Base-by-base conservation (phyloP, 2,888 invertebrate species). In the Pharmacophagus antenor region DNA sequence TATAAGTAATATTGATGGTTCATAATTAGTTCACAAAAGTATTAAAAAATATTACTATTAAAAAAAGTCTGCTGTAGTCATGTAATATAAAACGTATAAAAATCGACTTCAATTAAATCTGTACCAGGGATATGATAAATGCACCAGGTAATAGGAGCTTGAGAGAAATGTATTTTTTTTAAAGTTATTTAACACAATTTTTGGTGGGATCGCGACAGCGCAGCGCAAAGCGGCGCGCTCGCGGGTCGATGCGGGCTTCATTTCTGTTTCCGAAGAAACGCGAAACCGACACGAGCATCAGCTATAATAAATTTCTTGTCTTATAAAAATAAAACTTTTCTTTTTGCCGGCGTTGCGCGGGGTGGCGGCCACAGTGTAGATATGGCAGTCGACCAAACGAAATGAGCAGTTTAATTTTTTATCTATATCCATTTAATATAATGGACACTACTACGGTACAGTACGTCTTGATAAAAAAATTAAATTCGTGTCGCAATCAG, bases 321-420 rank as follows among this genome's bases (percentile, higher is more conserved):
- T 88, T 89, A 88, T 87, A 89, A 88, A 88, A 88, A 88, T 88
- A 88, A 88, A 88, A 88, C 80, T 88, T 88, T 88, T 88, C 85
- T 87, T 88, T 89, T 87, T 84, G 84, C 79, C 77, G 77, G 77
- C 79, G 79, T 76, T 79, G 76, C 77, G 80, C 80, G 78, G 79
- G 63, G 68, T 64, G 63, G 70, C 66, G 63, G 74, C 65, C 78
- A 78, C 79, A 80, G 75, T 74, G 66, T 67, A 72, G 61, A 42
- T 49, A 64, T 64, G 62, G 62, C 73, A 64, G 72, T 8, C 69
- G 60, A 42, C 51, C 41, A 53, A 44, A 37, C 10, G 5, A 1
- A n/a, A n/a, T n/a, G 2, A 37, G 37, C 4, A 4, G 15, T 37
- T 15, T 37, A 37, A 37, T 15, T 4, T 15, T 37, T 37, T 37